Base-by-base conservation (phyloP, 2,888 invertebrate species). In the Mystacides longicornis region DNA sequence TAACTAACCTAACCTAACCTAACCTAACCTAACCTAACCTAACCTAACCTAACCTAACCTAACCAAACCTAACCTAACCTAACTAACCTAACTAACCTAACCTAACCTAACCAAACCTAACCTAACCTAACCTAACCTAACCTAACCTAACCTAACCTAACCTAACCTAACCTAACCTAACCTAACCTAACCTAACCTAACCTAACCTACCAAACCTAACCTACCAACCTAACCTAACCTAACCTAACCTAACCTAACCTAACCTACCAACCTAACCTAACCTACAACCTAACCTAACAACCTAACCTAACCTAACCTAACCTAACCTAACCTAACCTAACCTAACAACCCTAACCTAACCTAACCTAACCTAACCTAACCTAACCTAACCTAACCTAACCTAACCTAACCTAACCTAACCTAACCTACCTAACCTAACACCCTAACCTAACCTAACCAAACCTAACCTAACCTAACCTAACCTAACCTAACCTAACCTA, bases 401-500 rank as follows among this genome's bases (percentile, higher is more conserved):
- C 56, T 50, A 55, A 55, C 55, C 52, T 50, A 58, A 55, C 55
- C 55, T 58, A 60, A 52, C 60, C 53, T 54, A 54, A 53, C 53
- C 54, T 51, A 57, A n/a, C n/a, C n/a, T n/a, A n/a, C n/a, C n/a
- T n/a, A n/a, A n/a, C n/a, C n/a, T n/a, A n/a, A n/a, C n/a, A 52
- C n/a, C 56, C 56, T 52, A 52, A 57, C 57, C 57, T 54, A 54
- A 57, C 57, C 57, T 57, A 57, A 57, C 57, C 57, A 51, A 57
- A 57, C 51, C 57, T 57, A 57, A 57, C 57, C 57, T 54, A 57
- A 57, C 57, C 57, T 54, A 56, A 56, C 52, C 53, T 51, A 62
- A 60, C 59, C 60, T 58, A 57, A 60, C 58, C 59, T 57, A 58
- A 59, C 55, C 51, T 43, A 49, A 62, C 57, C 59, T 58, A 61